These are phyloP conservation scores for Amphimedon queenslandica DNA, from an alignment of 37 sponge, comb jelly and placozoan species.

Conservation along the genomic window DNA sequence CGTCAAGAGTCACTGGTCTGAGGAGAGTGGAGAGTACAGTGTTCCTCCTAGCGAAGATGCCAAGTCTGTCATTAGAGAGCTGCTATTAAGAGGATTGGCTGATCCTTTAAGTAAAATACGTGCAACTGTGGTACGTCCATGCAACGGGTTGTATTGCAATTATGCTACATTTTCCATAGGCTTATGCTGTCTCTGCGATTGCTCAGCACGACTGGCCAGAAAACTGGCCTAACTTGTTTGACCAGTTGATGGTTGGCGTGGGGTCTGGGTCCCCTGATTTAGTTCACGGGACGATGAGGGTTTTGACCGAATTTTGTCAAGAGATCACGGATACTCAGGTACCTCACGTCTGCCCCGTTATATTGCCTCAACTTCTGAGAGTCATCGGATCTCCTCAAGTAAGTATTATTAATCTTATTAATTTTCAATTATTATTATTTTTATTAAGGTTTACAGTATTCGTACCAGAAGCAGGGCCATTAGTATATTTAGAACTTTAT, in stretches of 20 bases:
- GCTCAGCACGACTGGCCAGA: conserved; percentile 85
- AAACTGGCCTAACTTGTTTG: conserved; percentile 68
- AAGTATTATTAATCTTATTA: not conserved
- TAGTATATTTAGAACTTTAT: conserved; percentile 41
- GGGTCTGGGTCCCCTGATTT: conserved; percentile 36
- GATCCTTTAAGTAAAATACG: conserved; percentile 62
- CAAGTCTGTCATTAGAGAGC: conserved; percentile 40
- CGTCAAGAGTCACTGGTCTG: conserved; percentile 68
- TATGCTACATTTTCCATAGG: conserved; percentile 24
- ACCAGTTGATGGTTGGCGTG: conserved; percentile 35
- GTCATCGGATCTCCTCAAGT: conserved; percentile 31
- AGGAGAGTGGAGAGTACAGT: not conserved
- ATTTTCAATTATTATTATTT: not conserved
- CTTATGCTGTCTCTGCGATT: conserved; percentile 72
- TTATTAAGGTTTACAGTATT: conserved; percentile 33
- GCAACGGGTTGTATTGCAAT: not conserved
- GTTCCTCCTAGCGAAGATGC: conserved; percentile 20
- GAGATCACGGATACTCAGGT: conserved; percentile 56
- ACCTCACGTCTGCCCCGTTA: conserved; percentile 41
- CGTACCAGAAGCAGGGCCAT: conserved; percentile 57
- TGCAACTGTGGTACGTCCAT: conserved; percentile 44
- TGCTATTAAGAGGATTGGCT: conserved; percentile 39
- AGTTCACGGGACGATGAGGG: conserved; percentile 74
- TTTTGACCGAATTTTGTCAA: conserved; percentile 62
- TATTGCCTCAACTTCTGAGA: conserved; percentile 52